These are phyloP conservation scores for Carettochelys insculpta DNA, from an alignment of 2,113 vertebrate genomes.

Conservation along the genomic window DNA sequence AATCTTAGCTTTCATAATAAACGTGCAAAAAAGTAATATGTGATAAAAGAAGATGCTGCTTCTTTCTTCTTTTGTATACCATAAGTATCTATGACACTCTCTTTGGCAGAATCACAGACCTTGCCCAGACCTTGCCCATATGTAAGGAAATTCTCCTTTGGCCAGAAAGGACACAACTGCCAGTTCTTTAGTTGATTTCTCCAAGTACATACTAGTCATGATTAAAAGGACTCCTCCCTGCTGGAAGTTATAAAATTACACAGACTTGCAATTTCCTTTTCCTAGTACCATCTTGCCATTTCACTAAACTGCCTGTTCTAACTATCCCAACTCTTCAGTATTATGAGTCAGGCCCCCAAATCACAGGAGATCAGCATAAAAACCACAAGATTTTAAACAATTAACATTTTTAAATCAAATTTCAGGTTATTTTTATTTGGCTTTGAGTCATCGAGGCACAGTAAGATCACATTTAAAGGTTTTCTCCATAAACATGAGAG, in stretches of 20 bases:
- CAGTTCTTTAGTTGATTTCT: constrained; percentile 6
- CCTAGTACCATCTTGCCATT: constrained; percentile 10
- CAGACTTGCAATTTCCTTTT: neutral
- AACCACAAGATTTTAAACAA: neutral
- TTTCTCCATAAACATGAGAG: neutral
- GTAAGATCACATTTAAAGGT: neutral
- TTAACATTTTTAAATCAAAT: neutral
- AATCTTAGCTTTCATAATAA: neutral
- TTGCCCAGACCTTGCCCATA: neutral
- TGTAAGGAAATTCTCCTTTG: neutral
- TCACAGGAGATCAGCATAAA: neutral
- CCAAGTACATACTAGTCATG: neutral
- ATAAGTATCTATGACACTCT: neutral
- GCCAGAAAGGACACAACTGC: neutral
- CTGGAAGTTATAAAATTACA: neutral
- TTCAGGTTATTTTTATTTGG: neutral
- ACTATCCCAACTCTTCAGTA: constrained; percentile 2
- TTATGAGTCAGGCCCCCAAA: neutral
- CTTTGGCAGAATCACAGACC: neutral
- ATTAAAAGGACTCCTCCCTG: neutral
- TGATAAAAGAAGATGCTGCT: neutral
- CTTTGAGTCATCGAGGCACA: neutral
- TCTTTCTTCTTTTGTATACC: neutral
- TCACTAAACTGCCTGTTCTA: constrained; percentile 48
- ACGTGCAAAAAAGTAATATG: neutral